Evolutionary conservation across 2,797 vertebrate genomes (phyloP).

Genomic region (Brotula barbata): DNA sequence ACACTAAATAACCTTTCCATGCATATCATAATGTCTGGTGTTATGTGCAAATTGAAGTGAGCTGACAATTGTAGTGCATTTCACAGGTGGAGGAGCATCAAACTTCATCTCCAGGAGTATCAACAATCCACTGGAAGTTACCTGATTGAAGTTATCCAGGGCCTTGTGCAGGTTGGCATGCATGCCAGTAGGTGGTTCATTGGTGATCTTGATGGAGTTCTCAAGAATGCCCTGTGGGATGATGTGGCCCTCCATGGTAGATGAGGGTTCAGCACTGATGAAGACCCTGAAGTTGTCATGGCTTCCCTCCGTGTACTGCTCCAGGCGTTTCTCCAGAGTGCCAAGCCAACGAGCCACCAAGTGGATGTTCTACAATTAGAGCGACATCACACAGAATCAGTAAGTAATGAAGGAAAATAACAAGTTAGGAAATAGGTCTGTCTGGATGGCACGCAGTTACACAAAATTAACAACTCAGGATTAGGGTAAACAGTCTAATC

Average conservation of each 20-base stretch:
- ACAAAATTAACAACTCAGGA: slow-evolving; percentile 12
- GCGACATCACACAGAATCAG: not conserved
- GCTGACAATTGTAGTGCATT: too few species aligned
- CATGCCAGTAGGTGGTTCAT: slow-evolving; percentile 89
- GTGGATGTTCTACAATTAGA: slow-evolving; percentile 87
- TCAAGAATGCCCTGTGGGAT: slow-evolving; percentile 95
- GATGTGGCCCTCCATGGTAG: slow-evolving; percentile 83
- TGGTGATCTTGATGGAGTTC: slow-evolving; percentile 95
- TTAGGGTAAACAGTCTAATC: slow-evolving; percentile 12
- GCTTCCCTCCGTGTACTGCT: slow-evolving; percentile 82
- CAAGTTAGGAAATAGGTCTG: not conserved
- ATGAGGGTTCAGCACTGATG: slow-evolving; percentile 90
- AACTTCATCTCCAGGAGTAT: not conserved
- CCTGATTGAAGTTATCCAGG: slow-evolving; percentile 95
- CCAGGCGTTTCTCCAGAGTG: slow-evolving; percentile 89
- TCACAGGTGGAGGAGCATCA: too few species aligned
- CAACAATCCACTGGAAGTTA: slow-evolving; percentile 60
- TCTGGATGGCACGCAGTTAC: too few species aligned
- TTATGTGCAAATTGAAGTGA: too few species aligned
- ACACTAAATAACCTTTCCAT: too few species aligned
- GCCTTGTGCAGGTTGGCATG: slow-evolving; percentile 94
- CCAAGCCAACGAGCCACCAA: slow-evolving; percentile 91
- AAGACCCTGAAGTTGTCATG: slow-evolving; percentile 87
- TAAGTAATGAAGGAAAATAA: not conserved
- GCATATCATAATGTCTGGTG: too few species aligned